These are phyloP conservation scores for Potamarius usumacintae DNA, from an alignment of 2,113 vertebrate species.

Conservation along the genomic window DNA sequence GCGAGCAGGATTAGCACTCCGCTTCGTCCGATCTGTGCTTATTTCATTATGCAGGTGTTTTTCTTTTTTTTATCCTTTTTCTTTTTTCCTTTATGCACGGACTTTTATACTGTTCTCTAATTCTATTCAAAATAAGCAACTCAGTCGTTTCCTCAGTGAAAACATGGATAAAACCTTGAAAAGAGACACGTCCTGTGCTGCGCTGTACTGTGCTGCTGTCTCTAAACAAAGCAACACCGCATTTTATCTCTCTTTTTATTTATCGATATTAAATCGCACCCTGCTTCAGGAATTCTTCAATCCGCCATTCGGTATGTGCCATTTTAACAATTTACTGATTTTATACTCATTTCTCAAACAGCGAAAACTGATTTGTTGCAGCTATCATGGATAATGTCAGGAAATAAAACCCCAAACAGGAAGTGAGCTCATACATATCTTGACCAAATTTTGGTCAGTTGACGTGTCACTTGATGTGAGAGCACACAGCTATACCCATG, in stretches of 20 bases:
- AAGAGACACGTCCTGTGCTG: no score
- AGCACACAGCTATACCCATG: no score
- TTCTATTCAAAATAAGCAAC: constrained; percentile 30
- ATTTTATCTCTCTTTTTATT: neutral
- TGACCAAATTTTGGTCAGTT: no score
- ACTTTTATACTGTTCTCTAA: neutral
- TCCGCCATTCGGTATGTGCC: neutral
- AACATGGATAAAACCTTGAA: neutral
- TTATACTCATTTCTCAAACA: no score
- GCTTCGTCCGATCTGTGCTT: constrained; percentile 57
- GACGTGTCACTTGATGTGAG: no score
- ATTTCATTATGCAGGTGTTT: constrained; percentile 60
- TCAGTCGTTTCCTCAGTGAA: neutral
- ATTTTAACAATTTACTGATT: neutral
- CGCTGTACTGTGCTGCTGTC: neutral
- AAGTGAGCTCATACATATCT: no score
- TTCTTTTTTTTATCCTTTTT: neutral
- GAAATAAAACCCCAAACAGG: neutral
- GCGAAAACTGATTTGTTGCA: neutral
- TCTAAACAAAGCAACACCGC: neutral
- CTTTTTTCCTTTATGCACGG: constrained; percentile 11
- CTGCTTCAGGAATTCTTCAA: neutral
- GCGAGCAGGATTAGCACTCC: constrained; percentile 64
- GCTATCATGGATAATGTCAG: neutral
- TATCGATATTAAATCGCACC: neutral